Percentiles rank a stretch among this genome's conserved stretches.
Conservation (phyloP, 2,888 invertebrate species). For the Pardosa pseudoannulata region DNA sequence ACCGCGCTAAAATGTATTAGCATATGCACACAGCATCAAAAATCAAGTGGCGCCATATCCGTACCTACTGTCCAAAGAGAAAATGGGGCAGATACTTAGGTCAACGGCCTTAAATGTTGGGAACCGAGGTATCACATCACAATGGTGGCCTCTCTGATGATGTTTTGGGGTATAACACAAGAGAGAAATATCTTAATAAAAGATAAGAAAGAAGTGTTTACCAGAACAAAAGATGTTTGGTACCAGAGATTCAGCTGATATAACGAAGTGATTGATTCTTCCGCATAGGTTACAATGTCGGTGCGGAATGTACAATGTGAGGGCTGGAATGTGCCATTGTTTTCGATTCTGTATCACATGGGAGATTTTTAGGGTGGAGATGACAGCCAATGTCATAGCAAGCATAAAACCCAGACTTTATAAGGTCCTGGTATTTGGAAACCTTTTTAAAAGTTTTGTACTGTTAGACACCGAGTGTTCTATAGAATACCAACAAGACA, state of each 20-base stretch:
- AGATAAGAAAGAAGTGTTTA: background rate
- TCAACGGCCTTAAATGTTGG: background rate
- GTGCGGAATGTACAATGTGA: background rate
- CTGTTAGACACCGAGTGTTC: no score
- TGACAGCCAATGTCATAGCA: background rate
- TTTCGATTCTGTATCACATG: background rate
- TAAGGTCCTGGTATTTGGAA: no score
- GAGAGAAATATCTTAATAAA: background rate
- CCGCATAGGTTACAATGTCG: background rate
- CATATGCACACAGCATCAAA: background rate
- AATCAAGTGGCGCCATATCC: background rate
- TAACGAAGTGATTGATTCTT: conserved; percentile 6
- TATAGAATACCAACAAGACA: no score
- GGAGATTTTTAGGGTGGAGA: background rate
- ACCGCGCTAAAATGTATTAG: background rate
- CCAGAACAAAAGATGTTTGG: background rate
- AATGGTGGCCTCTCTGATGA: background rate
- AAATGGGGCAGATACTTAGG: background rate
- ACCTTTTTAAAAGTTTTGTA: no score
- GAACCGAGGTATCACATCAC: background rate
- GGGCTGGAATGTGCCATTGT: background rate
- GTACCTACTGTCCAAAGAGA: background rate
- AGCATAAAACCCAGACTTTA: no score
- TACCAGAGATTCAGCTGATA: background rate
- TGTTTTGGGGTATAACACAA: background rate